Percentiles rank a stretch among this genome's conserved stretches.
Evolutionary conservation across 2,113 vertebrate species (phyloP).

Genomic region (Bos indicus): DNA sequence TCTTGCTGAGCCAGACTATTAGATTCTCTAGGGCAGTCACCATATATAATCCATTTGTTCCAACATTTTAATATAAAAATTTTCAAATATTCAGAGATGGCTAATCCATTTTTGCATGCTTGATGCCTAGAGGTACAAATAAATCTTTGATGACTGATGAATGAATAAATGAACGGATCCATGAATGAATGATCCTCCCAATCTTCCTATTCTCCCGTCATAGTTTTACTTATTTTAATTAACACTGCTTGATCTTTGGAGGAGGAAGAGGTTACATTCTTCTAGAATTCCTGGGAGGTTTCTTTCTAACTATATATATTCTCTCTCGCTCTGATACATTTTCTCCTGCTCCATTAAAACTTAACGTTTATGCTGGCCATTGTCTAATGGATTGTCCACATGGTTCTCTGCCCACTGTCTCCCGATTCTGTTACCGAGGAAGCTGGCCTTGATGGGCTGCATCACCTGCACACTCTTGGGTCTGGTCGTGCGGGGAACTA

Average conservation of each 20-base stretch:
- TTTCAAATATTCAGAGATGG: neutral
- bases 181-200: neutral
- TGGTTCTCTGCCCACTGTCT: neutral
- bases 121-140: neutral
- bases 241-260: neutral
- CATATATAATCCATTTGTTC: neutral
- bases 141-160: neutral
- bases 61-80: neutral
- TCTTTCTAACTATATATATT: neutral
- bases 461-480: neutral
- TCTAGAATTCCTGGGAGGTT: neutral
- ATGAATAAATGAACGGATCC: neutral
- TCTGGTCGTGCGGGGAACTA: neutral
- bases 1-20: neutral
- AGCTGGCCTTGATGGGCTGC: neutral
- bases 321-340: neutral
- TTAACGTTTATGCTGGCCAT: neutral
- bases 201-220: neutral
- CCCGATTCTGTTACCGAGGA: neutral
- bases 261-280: neutral
- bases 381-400: neutral
- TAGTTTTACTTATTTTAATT: neutral
- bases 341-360: neutral
- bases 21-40: neutral
- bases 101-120: neutral